Conservation (phyloP, 2,888 invertebrate species). For the Drosophila yooni region DNA sequence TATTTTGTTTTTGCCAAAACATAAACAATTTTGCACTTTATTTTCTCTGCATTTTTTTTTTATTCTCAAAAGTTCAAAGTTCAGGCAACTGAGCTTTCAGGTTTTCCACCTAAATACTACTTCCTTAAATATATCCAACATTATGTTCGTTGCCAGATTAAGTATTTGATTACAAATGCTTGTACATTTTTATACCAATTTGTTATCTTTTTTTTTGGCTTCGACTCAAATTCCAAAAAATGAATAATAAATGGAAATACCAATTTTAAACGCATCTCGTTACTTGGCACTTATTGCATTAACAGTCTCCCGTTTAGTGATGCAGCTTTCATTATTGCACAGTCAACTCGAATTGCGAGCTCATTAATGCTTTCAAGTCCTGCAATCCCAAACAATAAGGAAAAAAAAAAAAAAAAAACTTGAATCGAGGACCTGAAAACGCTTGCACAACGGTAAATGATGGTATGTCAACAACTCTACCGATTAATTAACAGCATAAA, state of each 20-base stretch:
- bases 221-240: not conserved
- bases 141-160: not conserved
- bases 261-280: slow-evolving; percentile 4
- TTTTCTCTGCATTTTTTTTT: not conserved
- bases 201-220: no score
- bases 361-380: slow-evolving; percentile 56
- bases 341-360: slow-evolving; percentile 43
- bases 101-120: not conserved
- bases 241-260: not conserved
- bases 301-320: slow-evolving; percentile 24
- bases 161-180: not conserved
- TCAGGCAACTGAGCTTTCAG: not conserved
- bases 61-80: not conserved
- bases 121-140: no score
- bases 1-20: not conserved
- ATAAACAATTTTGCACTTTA: not conserved
- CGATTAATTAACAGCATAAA: slow-evolving; percentile 80
- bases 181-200: not conserved
- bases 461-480: slow-evolving; percentile 41
- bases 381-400: slow-evolving; percentile 28
- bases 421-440: slow-evolving; percentile 14
- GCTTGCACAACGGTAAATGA: slow-evolving; percentile 48
- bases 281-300: slow-evolving; percentile 4
- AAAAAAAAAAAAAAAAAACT: slow-evolving; percentile 11
- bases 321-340: slow-evolving; percentile 9